phyloP scores from a whole-genome alignment of 1,140 invertebrate genomes.

The Metopolophium dirhodum region DNA sequence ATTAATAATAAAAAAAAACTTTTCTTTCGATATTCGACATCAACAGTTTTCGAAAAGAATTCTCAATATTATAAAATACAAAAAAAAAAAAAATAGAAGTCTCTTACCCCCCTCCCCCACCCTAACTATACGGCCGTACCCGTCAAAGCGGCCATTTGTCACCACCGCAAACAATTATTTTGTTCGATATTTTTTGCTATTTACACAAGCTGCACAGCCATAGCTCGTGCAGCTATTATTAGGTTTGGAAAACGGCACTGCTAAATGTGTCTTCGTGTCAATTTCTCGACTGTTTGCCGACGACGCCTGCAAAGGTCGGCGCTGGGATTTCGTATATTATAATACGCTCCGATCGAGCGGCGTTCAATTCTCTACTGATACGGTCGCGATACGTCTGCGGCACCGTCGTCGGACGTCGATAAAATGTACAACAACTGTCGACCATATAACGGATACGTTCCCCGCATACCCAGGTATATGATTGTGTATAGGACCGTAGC shows the following conservation, averaged over 20 bases:
- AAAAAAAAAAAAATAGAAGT: background rate
- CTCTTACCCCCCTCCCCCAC: no score
- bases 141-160: no score
- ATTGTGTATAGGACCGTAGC: background rate
- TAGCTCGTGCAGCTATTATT: background rate
- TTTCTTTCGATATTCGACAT: background rate
- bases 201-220: background rate
- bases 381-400: no score
- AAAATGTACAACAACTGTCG: background rate
- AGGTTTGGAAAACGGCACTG: background rate
- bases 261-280: background rate
- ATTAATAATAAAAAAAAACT: conserved; percentile 1
- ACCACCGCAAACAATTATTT: no score
- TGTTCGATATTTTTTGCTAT: no score
- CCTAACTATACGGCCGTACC: no score
- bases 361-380: background rate
- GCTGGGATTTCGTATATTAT: background rate
- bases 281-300: background rate
- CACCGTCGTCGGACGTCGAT: background rate
- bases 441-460: background rate
- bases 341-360: background rate
- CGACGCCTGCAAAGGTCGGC: no score
- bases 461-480: background rate
- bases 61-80: background rate
- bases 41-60: background rate